phyloP scores from a whole-genome alignment of 2,888 invertebrate species.

The Cheilosia scutellata region DNA sequence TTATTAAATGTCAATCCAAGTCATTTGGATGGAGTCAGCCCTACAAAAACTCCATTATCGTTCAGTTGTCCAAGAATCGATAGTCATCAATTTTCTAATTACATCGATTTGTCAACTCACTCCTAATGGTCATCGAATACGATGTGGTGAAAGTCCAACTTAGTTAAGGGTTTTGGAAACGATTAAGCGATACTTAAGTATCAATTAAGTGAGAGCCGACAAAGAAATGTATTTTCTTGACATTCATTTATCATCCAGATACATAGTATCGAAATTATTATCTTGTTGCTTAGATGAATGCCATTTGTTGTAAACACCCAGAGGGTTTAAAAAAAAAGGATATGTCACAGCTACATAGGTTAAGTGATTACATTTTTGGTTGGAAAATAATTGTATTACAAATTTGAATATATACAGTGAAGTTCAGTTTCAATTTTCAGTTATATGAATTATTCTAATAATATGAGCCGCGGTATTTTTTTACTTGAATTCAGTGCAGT shows the following conservation, averaged over 20 bases:
- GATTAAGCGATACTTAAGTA: slow-evolving; percentile 58
- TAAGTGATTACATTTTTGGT: background rate
- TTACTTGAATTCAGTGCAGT: too few relatives aligned
- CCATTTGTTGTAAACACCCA: slow-evolving; percentile 1
- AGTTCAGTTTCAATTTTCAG: too few relatives aligned
- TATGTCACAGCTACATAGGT: background rate
- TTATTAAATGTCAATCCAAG: slow-evolving; percentile 34
- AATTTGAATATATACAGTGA: too few relatives aligned
- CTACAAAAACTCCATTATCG: slow-evolving; percentile 39
- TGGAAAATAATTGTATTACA: too few relatives aligned
- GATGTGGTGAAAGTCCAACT: slow-evolving; percentile 57
- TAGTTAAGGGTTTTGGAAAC: slow-evolving; percentile 37
- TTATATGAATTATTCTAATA: too few relatives aligned
- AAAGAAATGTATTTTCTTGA: slow-evolving; percentile 41
- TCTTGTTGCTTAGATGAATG: slow-evolving; percentile 1
- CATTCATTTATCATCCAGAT: slow-evolving; percentile 54
- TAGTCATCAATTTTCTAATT: slow-evolving; percentile 70
- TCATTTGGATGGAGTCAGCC: slow-evolving; percentile 3
- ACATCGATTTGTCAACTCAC: slow-evolving; percentile 59
- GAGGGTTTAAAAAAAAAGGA: background rate
- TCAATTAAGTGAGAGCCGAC: slow-evolving; percentile 54
- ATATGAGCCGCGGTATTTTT: too few relatives aligned
- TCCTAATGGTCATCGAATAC: slow-evolving; percentile 4
- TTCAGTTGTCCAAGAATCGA: slow-evolving; percentile 60
- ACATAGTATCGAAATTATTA: slow-evolving; percentile 10